These are phyloP conservation scores for Drosophila pseudoobscura DNA, from an alignment of 1,140 invertebrate genomes.

Conservation along the genomic window DNA sequence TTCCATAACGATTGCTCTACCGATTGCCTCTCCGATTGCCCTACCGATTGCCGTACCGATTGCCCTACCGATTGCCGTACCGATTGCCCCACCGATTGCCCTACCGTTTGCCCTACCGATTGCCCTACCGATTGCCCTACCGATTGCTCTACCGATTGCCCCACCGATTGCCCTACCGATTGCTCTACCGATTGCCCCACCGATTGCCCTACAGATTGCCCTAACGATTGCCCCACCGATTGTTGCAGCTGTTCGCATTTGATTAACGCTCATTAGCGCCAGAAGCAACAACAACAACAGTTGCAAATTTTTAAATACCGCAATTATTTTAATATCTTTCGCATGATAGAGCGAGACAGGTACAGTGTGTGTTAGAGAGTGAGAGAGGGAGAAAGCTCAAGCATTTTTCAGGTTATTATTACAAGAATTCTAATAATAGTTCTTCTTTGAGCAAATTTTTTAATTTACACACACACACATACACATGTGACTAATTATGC, in stretches of 20 bases:
- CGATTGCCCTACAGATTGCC: slow-evolving; percentile 31
- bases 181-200: no score
- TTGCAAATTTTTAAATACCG: slow-evolving; percentile 40
- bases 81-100: neutral
- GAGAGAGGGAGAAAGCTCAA: slow-evolving; percentile 6
- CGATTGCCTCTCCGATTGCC: no score
- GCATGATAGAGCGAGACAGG: slow-evolving; percentile 30
- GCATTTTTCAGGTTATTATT: slow-evolving; percentile 4
- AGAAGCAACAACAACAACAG: slow-evolving; percentile 21
- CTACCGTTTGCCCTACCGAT: neutral
- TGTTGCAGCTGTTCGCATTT: slow-evolving; percentile 55
- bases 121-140: no score
- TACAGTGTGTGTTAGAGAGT: neutral
- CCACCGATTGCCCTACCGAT: no score
- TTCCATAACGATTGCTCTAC: no score
- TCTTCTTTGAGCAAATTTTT: slow-evolving; percentile 42
- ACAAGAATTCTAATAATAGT: slow-evolving; percentile 67
- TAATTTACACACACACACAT: slow-evolving; percentile 28
- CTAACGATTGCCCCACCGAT: neutral
- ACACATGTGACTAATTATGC: neutral
- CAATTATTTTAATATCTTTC: slow-evolving; percentile 56
- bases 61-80: slow-evolving; percentile 26
- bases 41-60: no score
- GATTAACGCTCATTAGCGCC: slow-evolving; percentile 68
- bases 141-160: no score